phyloP scores from a whole-genome alignment of 2,797 vertebrate species.

The Tapirus indicus region DNA sequence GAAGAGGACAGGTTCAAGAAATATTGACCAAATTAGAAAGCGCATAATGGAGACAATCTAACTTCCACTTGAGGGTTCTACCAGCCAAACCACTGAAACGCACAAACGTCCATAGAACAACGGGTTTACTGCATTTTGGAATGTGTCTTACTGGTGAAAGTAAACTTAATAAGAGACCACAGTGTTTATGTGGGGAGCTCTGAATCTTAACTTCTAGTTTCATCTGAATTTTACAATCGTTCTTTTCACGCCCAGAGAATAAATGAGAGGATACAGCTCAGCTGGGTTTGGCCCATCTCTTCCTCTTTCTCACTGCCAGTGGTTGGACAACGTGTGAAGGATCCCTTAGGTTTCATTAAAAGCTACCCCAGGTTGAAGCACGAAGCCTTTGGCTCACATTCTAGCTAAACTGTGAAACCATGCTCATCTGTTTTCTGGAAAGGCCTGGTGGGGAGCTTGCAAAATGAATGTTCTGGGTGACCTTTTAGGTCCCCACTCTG shows the following conservation, averaged over 20 bases:
- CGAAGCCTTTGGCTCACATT: neutral
- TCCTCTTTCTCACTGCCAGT: neutral
- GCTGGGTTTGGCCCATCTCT: neutral
- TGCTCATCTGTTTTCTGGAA: conserved; percentile 15
- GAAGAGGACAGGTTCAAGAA: neutral
- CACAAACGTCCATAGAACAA: neutral
- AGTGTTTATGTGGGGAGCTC: neutral
- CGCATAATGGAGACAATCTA: neutral
- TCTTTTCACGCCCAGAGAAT: conserved; percentile 38
- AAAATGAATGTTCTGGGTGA: conserved; percentile 64
- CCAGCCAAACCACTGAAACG: neutral
- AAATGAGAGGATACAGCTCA: neutral
- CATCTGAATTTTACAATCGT: conserved; percentile 43
- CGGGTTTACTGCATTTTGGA: neutral
- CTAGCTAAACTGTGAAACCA: conserved; percentile 25
- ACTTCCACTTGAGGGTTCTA: neutral
- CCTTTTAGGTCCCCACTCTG: conserved; percentile 42
- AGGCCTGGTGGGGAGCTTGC: conserved; percentile 24
- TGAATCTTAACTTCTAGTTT: neutral
- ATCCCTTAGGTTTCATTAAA: conserved; percentile 22
- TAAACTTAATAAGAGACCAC: neutral
- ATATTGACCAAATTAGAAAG: neutral
- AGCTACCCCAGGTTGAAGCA: neutral
- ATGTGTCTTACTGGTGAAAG: neutral
- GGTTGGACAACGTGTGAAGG: neutral